These are phyloP conservation scores for Neolamprologus fasciatus DNA, from an alignment of 2,113 vertebrate genomes.

Conservation along the genomic window DNA sequence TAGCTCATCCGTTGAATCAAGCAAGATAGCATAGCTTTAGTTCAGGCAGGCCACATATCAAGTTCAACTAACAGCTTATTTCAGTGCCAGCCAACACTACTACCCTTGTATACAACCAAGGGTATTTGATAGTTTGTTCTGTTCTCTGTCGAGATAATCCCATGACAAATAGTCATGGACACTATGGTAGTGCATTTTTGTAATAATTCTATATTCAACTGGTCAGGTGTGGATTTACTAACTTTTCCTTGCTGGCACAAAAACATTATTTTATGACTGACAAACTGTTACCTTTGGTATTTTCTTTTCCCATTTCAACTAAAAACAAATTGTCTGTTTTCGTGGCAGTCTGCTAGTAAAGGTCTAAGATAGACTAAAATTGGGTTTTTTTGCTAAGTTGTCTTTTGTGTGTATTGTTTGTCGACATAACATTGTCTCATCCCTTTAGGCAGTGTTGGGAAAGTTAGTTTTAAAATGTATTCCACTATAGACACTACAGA, in stretches of 20 bases:
- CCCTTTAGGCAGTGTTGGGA: background rate
- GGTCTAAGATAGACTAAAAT: background rate
- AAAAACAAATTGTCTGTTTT: background rate
- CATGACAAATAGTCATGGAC: background rate
- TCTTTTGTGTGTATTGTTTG: background rate
- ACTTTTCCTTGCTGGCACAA: background rate
- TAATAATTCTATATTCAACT: background rate
- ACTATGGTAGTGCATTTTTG: background rate
- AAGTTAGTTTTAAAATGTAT: background rate
- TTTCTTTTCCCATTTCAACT: background rate
- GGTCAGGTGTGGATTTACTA: background rate
- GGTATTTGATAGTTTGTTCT: background rate
- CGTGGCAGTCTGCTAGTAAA: background rate
- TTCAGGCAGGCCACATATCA: background rate
- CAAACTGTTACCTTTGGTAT: background rate
- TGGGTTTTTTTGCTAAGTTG: accelerated
- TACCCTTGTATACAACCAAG: background rate
- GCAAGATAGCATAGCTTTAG: background rate
- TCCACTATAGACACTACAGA: too few relatives aligned
- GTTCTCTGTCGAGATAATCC: background rate
- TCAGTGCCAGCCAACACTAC: background rate
- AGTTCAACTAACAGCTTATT: background rate
- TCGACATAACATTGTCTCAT: background rate
- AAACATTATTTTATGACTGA: background rate
- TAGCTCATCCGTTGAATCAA: background rate